These are phyloP conservation scores for Propithecus coquereli DNA, from an alignment of 2,113 vertebrate genomes.

Conservation along the genomic window DNA sequence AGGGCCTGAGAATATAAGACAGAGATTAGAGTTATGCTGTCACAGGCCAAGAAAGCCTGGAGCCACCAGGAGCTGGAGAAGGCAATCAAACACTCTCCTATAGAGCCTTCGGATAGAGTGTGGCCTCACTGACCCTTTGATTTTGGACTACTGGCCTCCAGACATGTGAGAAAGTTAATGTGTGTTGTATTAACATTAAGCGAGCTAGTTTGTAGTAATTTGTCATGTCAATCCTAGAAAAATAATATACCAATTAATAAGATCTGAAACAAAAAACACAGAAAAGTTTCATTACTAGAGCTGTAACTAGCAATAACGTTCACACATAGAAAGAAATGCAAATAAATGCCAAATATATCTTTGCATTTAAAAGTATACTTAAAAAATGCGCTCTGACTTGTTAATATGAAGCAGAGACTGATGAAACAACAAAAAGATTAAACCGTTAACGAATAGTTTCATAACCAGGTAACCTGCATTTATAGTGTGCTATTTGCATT, in stretches of 20 bases:
- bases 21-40: background rate
- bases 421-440: background rate
- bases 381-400: background rate
- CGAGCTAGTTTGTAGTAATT: background rate
- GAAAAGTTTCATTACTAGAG: background rate
- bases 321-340: background rate
- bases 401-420: background rate
- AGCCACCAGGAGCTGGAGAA: too few relatives aligned
- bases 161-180: background rate
- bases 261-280: background rate
- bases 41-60: background rate
- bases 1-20: rapidly evolving
- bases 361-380: background rate
- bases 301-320: background rate
- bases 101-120: background rate
- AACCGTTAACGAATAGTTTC: background rate
- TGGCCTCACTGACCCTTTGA: background rate
- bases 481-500: background rate
- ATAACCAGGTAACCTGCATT: background rate
- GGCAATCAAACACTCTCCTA: background rate
- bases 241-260: background rate
- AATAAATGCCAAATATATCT: background rate
- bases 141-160: background rate
- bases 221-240: background rate
- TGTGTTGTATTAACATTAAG: background rate